Evolutionary conservation across 2,797 vertebrate species (phyloP).

Genomic region (Emydoidea blandingii): DNA sequence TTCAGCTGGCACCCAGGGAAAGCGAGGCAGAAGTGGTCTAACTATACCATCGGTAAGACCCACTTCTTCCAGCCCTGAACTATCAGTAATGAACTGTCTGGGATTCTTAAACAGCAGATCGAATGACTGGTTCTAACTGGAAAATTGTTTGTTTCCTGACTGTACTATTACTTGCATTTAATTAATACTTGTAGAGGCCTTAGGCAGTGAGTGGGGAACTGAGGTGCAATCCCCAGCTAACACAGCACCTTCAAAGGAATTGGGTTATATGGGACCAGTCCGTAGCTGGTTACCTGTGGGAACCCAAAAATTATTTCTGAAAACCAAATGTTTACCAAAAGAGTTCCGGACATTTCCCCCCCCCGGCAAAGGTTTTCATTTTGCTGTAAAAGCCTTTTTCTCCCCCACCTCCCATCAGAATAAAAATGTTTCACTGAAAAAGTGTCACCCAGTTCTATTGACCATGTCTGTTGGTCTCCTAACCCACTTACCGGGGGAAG

Average conservation of each 20-base stretch:
- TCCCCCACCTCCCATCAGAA: background rate
- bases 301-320: background rate
- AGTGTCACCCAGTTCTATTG: background rate
- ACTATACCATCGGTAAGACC: background rate
- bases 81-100: background rate
- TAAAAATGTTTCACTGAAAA: background rate
- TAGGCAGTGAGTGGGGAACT: background rate
- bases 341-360: background rate
- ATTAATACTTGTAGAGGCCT: no score
- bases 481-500: background rate
- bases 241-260: background rate
- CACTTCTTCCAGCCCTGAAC: background rate
- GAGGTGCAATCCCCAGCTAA: background rate
- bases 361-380: background rate
- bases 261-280: background rate
- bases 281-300: background rate
- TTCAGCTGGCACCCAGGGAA: background rate
- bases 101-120: background rate
- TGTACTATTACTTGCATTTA: background rate
- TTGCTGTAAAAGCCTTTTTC: background rate
- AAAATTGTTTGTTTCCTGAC: background rate
- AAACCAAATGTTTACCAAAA: background rate
- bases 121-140: background rate
- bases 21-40: background rate
- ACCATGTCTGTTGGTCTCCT: background rate